Base-by-base conservation (phyloP, 2,888 invertebrate species). In the Tupiocoris notatus region DNA sequence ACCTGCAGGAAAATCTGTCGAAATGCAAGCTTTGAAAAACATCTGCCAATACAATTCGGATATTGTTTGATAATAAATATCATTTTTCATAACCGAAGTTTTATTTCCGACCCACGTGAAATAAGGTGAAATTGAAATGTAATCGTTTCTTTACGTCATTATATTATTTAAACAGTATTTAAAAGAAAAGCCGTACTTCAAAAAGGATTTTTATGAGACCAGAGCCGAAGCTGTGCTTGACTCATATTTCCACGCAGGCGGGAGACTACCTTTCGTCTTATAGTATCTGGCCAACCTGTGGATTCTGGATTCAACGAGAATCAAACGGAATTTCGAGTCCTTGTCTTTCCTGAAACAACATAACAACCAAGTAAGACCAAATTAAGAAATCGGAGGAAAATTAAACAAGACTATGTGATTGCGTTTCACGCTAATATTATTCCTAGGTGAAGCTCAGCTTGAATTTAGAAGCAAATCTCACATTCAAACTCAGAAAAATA, bases 211-310 rank as follows among this genome's bases (percentile, higher is more conserved):
- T 71, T 57, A 74, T 21, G 74, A 63, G 7, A 74, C 74, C 85
- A 99, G 89, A 83, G 99, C 98, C 80, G 98, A 98, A 73, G 99
- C 99, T 78, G 99, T 99, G 85, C 95, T 94, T 58, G 96, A 96
- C 86, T 97, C 97, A 84, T 99, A 99, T 86, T 97, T 99, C 99
- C 99, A 99, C 87, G 94, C 98, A 61, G 99, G 97, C 76, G 98
- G 92, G 79, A 98, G 88, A 79, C 96, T 94, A 82, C 91, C 92
- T 88, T 94, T 96, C 71, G 94, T 94, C 86, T 99, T 99, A 89
- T 98, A 99, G 86, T 99, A 99, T 83, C 71, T 61, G 18, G 71
- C 71, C 71, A 71, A 39, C 22, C 99, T 90, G 87, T 99, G 99
- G 83, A 99, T 99, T 85, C 99, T 91, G 75, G 98, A 98, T 86